Evolutionary conservation across 2,888 invertebrate species (phyloP), one percentile per base, ranked within the genome.

Genomic region (Idaea dimidiata): DNA sequence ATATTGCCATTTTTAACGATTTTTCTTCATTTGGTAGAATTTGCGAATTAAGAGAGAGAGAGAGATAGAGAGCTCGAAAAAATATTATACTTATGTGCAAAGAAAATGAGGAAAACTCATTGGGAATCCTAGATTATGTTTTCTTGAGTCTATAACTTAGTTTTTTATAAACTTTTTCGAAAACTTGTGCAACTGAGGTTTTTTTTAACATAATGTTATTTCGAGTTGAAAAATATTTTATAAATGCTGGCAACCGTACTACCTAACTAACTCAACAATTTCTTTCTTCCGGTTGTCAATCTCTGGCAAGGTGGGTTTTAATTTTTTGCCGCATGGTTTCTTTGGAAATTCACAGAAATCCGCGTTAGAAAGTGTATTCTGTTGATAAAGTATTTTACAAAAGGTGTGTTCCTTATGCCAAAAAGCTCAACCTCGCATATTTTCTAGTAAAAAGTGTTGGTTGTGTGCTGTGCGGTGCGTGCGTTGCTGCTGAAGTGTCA

Each of bases 281-380:
- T 87, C 88, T 89, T 89, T 91, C 87, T 90, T 90, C 88, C 89
- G 88, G 91, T 80, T 88, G 90, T 82, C 88, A 89, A 88, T 84
- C 79, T 79, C 80, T 85, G 87, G 85, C 89, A 90, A 89, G 91
- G 91, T 92, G 81, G 78, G 89, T 87, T 80, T 82, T 74, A 70
- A 77, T 65, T 62, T 66, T 70, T 73, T 77, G 73, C 87, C 91
- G 81, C 91, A 88, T 92, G 91, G 89, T 85, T 83, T 87, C 82
- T 78, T 67, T 66, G 66, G 76, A 69, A 76, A 75, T 75, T 73
- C 72, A 73, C 68, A 68, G 70, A 69, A 57, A 68, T 68, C 72
- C 69, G 64, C 18, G 17, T 10, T 56, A 8, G 0, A 16, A 7
- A 17, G 16, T 16, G 7, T 55, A 55, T 55, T 16, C 7, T 55